phyloP scores from a whole-genome alignment of 2,888 invertebrate species.

The Euproctis similis region DNA sequence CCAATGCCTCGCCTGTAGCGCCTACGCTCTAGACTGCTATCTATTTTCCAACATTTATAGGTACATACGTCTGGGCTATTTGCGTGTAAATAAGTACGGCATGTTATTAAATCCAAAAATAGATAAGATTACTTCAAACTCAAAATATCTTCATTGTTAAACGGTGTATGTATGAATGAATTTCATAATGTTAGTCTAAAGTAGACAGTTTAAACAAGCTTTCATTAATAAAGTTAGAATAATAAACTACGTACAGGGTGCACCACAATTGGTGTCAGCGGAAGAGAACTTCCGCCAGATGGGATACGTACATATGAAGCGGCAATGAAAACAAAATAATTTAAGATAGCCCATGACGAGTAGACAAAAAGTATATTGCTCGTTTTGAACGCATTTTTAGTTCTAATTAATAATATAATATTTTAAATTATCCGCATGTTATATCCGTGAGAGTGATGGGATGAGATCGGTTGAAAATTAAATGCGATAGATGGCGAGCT shows the following conservation, averaged over 20 bases:
- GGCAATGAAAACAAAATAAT: slow-evolving; percentile 3
- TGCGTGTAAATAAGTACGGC: slow-evolving; percentile 5
- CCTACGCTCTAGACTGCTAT: slow-evolving; percentile 59
- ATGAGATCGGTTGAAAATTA: too few relatives aligned
- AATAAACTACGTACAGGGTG: slow-evolving; percentile 59
- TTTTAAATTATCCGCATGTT: too few relatives aligned
- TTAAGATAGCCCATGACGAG: too few relatives aligned
- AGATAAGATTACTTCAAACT: slow-evolving; percentile 1
- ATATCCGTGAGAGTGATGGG: too few relatives aligned
- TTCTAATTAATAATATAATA: too few relatives aligned
- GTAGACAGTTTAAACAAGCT: slow-evolving; percentile 39
- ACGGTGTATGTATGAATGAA: slow-evolving; percentile 47
- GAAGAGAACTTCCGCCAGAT: slow-evolving; percentile 73
- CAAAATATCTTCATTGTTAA: slow-evolving; percentile 1
- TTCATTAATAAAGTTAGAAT: slow-evolving; percentile 60
- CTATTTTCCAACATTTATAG: slow-evolving; percentile 37
- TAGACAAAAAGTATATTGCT: too few relatives aligned
- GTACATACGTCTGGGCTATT: slow-evolving; percentile 22
- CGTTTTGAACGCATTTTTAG: too few relatives aligned
- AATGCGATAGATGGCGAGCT: too few relatives aligned
- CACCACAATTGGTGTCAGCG: slow-evolving; percentile 66
- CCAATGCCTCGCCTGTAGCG: slow-evolving; percentile 70
- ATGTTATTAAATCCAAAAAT: slow-evolving; percentile 5
- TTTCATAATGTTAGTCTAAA: slow-evolving; percentile 34
- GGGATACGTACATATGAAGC: slow-evolving; percentile 42